Base-by-base conservation (phyloP, 1,140 invertebrate species). In the Drosophila sturtevanti region DNA sequence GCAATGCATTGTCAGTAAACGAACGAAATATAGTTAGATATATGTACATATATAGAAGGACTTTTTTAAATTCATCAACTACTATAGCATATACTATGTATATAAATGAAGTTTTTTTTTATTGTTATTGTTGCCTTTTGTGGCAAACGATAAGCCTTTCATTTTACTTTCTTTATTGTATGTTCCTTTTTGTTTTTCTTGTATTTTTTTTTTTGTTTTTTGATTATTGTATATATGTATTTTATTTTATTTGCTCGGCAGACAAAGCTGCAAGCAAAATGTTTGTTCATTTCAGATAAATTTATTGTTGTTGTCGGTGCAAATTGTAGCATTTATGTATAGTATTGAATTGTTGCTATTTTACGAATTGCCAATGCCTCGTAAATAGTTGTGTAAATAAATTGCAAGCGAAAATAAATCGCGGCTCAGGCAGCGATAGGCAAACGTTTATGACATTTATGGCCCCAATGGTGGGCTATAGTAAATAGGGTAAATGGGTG, bases 281-380 rank as follows among this genome's bases (percentile, higher is more conserved):
- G 86, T 89, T 89, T 89, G 84, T 89, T 89, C 84, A 80, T 89
- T 89, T 89, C 89, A 89, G 84, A 84, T 86, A 87, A 77, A 89
- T 89, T 89, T 89, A 87, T 87, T 82, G 81, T 75, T 84, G 84
- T 87, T 85, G 74, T 81, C 81, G 74, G 65, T 87, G 84, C 84
- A 87, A 87, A 87, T 87, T 89, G 84, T 67, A 68, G 77, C 84
- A 87, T 87, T 84, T 89, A 87, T 87, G 80, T 89, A 87, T 89
- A 89, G 85, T 79, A 89, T 87, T 70, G 84, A 48, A 21, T 77
- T 79, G 71, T 52, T 78, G 66, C 38, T 60, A 34, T 18, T 35
- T 51, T 69, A 62, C 63, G 68, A 31, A 58, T 56, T 77, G 73
- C 68, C 62, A 55, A 22, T 68, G 78, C 68, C 58, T 82, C 82